These are phyloP conservation scores for Porites lutea DNA, from an alignment of 64 coral and sea anemone species.

Conservation along the genomic window DNA sequence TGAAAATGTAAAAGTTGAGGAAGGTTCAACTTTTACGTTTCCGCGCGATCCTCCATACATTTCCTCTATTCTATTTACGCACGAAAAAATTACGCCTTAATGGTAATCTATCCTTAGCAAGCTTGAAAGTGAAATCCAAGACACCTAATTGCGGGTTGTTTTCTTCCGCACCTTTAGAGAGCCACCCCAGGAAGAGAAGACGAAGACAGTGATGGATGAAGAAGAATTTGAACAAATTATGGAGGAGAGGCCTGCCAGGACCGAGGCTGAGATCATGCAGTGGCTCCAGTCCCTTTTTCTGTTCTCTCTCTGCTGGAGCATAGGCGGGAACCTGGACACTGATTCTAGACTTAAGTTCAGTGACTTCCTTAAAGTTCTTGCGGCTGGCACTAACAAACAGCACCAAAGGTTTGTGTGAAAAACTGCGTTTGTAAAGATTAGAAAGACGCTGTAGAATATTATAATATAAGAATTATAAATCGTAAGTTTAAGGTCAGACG, in stretches of 20 bases:
- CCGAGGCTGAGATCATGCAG: constrained; percentile 88
- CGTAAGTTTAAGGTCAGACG: too few relatives aligned
- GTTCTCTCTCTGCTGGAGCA: constrained; percentile 91
- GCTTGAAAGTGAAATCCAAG: too few relatives aligned
- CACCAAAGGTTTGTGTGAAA: constrained; percentile 77
- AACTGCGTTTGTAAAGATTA: not conserved
- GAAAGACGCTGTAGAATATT: not conserved
- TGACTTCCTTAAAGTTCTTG: constrained; percentile 89
- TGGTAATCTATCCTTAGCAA: too few relatives aligned
- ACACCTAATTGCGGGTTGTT: not conserved
- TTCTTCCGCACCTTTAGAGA: constrained; percentile 6
- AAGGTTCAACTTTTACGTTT: too few relatives aligned
- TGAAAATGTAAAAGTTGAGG: too few relatives aligned
- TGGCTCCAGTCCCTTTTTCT: constrained; percentile 95
- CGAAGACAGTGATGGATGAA: constrained; percentile 52
- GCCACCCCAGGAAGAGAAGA: constrained; percentile 54
- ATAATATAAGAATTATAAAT: too few relatives aligned
- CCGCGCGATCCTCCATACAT: too few relatives aligned
- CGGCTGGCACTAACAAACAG: constrained; percentile 90
- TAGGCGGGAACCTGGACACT: constrained; percentile 88
- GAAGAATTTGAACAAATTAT: constrained; percentile 27
- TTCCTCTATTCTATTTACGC: too few relatives aligned
- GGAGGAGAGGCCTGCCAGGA: constrained; percentile 83
- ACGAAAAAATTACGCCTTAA: too few relatives aligned
- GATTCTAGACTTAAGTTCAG: constrained; percentile 94